Evolutionary conservation across 2,888 invertebrate genomes (phyloP).

Genomic region (Drosophila prolongata): DNA sequence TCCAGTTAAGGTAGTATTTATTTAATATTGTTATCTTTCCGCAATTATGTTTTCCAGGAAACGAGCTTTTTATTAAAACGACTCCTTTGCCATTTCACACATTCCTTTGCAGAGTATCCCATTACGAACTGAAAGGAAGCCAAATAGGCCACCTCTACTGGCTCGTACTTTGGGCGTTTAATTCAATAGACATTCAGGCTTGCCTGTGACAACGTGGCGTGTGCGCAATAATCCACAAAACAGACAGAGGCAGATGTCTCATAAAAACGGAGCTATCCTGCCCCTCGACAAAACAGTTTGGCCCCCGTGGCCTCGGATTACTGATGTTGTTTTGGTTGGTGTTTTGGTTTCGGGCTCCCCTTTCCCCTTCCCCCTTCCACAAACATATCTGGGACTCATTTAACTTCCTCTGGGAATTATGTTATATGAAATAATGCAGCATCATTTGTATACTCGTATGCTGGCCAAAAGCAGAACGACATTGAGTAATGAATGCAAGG

Average conservation of each 20-base stretch:
- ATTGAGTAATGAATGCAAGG: conserved; percentile 70
- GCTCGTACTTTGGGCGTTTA: conserved; percentile 45
- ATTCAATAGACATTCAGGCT: conserved; percentile 65
- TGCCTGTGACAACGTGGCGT: conserved; percentile 54
- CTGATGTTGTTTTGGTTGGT: conserved; percentile 33
- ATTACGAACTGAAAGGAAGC: conserved; percentile 8
- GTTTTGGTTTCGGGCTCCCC: conserved; percentile 36
- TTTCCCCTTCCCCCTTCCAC: no score
- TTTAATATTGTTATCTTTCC: not conserved
- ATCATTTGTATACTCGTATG: conserved; percentile 49
- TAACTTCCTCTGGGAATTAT: conserved; percentile 71
- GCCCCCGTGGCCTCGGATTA: conserved; percentile 48
- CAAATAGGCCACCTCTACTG: not conserved
- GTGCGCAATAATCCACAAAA: conserved; percentile 66
- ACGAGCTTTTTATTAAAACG: conserved; percentile 14
- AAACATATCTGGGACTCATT: conserved; percentile 50
- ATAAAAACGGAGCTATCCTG: conserved; percentile 6
- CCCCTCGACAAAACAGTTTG: conserved; percentile 22
- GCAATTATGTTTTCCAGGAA: not conserved
- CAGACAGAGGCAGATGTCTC: conserved; percentile 35
- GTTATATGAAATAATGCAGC: conserved; percentile 70
- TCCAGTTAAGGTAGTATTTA: not conserved
- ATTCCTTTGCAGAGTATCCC: conserved; percentile 9
- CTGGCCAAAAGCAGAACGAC: conserved; percentile 36
- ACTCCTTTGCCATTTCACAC: not conserved